Base-by-base conservation (phyloP, 2,113 vertebrate genomes). In the Aegotheles bennettii region DNA sequence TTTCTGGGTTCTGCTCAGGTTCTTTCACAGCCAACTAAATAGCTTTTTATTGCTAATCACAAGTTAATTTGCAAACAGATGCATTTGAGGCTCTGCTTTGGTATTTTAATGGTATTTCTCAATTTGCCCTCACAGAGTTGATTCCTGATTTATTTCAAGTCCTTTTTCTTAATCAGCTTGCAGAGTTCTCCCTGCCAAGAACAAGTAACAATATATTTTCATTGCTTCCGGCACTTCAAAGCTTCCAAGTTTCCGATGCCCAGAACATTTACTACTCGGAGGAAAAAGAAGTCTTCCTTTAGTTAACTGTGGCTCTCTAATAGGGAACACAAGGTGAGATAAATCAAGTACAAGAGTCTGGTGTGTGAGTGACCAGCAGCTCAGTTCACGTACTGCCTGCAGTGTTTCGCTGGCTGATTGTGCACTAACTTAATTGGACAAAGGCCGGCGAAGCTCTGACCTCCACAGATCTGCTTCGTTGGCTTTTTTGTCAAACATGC, bases 201-300 rank as follows among this genome's bases (percentile, higher is more conserved):
- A 51, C 43, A 80, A 86, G 74, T 68, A 91, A 90, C 59, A 16
- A 42, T 73, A 56, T 70, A 59, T 86, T 83, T 95, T 95, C 79
- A 17, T 93, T 90, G n/a, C 90, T 96, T 97, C 86, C 91, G 95
- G 68, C 59, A 7, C 78, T 93, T 85, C 48, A 71, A 65, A 81
- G 68, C 40, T 86, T 90, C 74, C 65, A 92, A 67, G 69, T 89
- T 84, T 74, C 53, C 83, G 80, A 54, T 91, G 92, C 94, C 84
- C 82, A 80, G 63, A 90, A 78, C 78, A 70, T 94, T 93, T 92
- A 90, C 88, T 83, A 76, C 70, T 76, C 61, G 90, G 69, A 64
- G 21, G 54, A 88, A 83, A 95, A 95, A 91, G 31, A 79, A 26
- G 29, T 75, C 79, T 93, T 95, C 87, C 91, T 94, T 91, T 64